phyloP scores from a whole-genome alignment of 2,888 invertebrate species.

The Acrobasis consociella region DNA sequence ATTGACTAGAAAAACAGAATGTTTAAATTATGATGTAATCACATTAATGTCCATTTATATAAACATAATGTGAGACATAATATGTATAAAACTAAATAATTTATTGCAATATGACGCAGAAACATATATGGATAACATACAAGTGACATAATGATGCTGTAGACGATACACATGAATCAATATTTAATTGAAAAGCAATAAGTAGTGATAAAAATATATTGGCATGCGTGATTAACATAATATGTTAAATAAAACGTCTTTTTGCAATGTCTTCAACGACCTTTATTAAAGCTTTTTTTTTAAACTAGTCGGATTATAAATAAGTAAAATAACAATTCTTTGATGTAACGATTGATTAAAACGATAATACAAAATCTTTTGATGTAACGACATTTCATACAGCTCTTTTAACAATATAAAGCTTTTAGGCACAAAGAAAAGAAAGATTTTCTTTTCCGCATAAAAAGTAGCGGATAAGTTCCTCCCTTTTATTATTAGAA shows the following conservation, averaged over 20 bases:
- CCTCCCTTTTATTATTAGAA: conserved; percentile 60
- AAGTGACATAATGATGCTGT: neutral
- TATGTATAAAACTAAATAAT: conserved; percentile 3
- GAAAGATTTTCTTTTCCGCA: conserved; percentile 35
- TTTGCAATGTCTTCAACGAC: neutral
- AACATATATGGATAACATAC: neutral
- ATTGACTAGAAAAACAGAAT: conserved; percentile 9
- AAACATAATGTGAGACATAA: conserved; percentile 8
- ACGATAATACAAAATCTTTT: no score
- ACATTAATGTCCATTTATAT: conserved; percentile 2
- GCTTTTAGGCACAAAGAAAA: conserved; percentile 26
- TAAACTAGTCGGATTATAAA: no score
- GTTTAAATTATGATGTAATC: conserved; percentile 10
- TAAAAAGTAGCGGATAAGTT: conserved; percentile 54
- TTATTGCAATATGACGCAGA: conserved; percentile 1
- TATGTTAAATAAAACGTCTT: neutral
- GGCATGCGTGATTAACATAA: neutral
- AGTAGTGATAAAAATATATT: conserved; percentile 9
- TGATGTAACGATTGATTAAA: no score
- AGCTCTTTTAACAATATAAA: no score
- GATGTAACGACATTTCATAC: no score
- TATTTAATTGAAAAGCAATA: conserved; percentile 3
- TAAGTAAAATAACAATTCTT: no score
- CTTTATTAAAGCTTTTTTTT: neutral
- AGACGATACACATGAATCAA: neutral